Evolutionary conservation across 2,888 invertebrate genomes (phyloP), one percentile per base, ranked within the genome.

Genomic region (Agriotes lineatus): DNA sequence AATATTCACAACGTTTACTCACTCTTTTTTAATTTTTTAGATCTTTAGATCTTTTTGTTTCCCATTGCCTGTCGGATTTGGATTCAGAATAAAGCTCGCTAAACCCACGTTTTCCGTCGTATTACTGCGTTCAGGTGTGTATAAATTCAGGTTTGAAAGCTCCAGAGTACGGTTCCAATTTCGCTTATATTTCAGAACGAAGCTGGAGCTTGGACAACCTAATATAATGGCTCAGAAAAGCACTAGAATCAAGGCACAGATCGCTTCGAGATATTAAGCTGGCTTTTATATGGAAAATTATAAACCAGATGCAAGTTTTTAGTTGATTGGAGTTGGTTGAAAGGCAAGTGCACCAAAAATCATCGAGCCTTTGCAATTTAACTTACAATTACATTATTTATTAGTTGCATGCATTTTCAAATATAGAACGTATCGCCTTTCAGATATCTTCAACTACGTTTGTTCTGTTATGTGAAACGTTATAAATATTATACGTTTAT

Each of bases 131-230:
- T 42, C 42, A 42, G 42, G 42, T 42, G 42, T 42, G 18, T 42
- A 42, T 16, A 42, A 42, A 16, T 16, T 16, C 42, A 42, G 14
- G 42, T 42, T 42, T 42, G 42, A 42, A 42, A 42, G 42, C 42
- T 9, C 1, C 16, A 9, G 42, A 12, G 14, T 42, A 42, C 42
- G 42, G 16, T 42, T 42, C 42, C 2, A 2, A 18, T 16, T 42
- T 42, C 9, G 14, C 16, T 42, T 42, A 42, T 42, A 12, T 16
- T 12, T 12, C 3, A 18, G 16, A 42, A 14, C 7, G 14, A 42
- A 42, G 16, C 18, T 42, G 42, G 42, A 42, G 16, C 42, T 14
- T 9, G 16, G 16, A 42, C 14, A 42, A 42, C 42, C 18, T 37
- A n/a, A 37, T 14, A 37, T 37, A 37, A 37, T 37, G 14, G 37